Evolutionary conservation across 2,888 invertebrate genomes (phyloP), one percentile per base, ranked within the genome.

Genomic region (Lacanobia wlatinum): DNA sequence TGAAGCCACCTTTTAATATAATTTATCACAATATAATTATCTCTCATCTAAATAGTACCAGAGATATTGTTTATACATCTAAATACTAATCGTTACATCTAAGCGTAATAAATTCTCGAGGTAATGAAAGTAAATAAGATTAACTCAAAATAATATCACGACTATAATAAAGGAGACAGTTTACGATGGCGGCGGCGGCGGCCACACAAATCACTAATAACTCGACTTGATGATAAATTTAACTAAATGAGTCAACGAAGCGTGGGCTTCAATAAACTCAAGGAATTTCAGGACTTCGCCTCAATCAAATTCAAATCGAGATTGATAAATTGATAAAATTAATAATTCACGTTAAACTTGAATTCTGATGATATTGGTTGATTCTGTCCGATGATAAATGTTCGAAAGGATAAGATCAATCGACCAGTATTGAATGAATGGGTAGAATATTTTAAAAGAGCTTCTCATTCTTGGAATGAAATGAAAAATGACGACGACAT

Each of bases 101-200:
- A 50, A 83, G 75, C 61, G 62, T 62, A 71, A 85, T 85, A 87
- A 78, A 85, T 78, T 78, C 9, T 70, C 23, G 43, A 70, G 68
- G 72, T 64, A 80, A 86, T 87, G 82, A 83, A 83, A 84, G 80
- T 84, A 84, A 87, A 84, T 83, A 86, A 86, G 80, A 87, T 87
- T 86, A 87, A 79, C 71, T 86, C 70, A 76, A 82, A 83, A 83
- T 82, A 78, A 84, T 86, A 84, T 80, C 83, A 77, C 78, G 87
- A 83, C 74, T 68, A 74, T 79, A 79, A 79, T 79, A 75, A 86
- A 76, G 77, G 84, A 80, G 76, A 84, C 78, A 76, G 81, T 84
- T 87, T 82, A 87, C 78, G 81, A 76, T 48, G 59, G 21, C 59
- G 59, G 59, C 61, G 60, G 63, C 66, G 72, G 62, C 69, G 83